These are phyloP conservation scores for Catocala nupta DNA, from an alignment of 2,888 invertebrate species.

Conservation along the genomic window DNA sequence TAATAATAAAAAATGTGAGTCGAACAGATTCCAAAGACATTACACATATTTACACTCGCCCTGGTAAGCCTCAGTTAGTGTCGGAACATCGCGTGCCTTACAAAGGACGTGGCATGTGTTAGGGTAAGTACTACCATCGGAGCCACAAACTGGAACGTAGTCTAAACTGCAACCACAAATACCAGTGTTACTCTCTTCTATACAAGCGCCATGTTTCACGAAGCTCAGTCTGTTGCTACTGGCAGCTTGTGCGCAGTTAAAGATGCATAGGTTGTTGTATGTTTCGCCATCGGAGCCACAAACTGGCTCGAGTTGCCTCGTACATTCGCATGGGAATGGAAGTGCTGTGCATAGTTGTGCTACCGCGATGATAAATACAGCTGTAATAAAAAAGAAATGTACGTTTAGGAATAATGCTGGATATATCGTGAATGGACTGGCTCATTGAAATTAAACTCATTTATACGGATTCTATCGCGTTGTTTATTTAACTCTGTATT, in stretches of 20 bases:
- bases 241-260: no score
- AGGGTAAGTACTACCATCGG: constrained; percentile 16
- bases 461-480: no score
- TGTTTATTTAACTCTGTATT: no score
- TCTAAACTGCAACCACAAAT: constrained; percentile 16
- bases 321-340: constrained; percentile 22
- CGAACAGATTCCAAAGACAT: no score
- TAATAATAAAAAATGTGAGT: no score
- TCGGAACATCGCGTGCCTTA: not conserved
- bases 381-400: constrained; percentile 1
- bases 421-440: no score
- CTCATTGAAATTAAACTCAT: no score
- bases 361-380: not conserved
- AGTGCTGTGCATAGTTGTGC: constrained; percentile 5
- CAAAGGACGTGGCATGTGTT: constrained; percentile 16
- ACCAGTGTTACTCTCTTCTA: not conserved
- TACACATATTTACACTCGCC: constrained; percentile 11
- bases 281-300: no score
- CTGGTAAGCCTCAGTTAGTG: constrained; percentile 7
- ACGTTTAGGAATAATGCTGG: no score
- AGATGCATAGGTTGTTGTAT: no score
- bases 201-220: no score
- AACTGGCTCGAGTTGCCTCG: constrained; percentile 60
- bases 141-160: constrained; percentile 18
- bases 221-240: no score